Percentiles rank a stretch among this genome's conserved stretches.
phyloP scores from a whole-genome alignment of 2,888 invertebrate species.

The Pollenia labialis region DNA sequence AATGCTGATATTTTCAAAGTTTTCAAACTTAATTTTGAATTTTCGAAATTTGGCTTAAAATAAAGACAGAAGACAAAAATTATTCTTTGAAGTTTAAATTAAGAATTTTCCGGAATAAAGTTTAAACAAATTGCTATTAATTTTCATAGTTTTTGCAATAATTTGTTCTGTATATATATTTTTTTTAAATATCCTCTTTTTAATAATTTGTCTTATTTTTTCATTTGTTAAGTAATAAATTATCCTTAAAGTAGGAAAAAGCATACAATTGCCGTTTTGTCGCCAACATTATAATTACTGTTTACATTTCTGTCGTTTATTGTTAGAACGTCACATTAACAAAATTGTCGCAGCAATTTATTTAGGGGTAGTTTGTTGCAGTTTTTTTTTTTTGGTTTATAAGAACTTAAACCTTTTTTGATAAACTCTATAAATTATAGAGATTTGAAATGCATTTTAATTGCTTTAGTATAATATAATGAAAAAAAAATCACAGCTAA shows the following conservation, averaged over 20 bases:
- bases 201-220: neutral
- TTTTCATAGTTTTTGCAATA: no score
- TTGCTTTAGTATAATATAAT: conserved; percentile 43
- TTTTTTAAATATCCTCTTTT: no score
- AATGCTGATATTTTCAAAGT: no score
- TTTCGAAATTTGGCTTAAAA: no score
- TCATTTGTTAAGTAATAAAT: neutral
- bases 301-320: neutral
- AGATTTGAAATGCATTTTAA: conserved; percentile 44
- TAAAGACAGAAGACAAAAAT: no score
- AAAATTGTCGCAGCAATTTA: conserved; percentile 34
- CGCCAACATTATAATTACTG: conserved; percentile 37
- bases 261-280: conserved; percentile 12
- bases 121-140: no score
- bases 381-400: conserved; percentile 29
- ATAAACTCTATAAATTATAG: neutral
- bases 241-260: neutral
- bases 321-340: neutral
- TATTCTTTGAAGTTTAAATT: no score
- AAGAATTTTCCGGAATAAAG: no score
- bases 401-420: conserved; percentile 25
- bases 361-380: conserved; percentile 52
- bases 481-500: conserved; percentile 48
- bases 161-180: no score
- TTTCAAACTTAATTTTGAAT: no score